phyloP scores from a whole-genome alignment of 2,888 invertebrate genomes.

The Amorpha juglandis region DNA sequence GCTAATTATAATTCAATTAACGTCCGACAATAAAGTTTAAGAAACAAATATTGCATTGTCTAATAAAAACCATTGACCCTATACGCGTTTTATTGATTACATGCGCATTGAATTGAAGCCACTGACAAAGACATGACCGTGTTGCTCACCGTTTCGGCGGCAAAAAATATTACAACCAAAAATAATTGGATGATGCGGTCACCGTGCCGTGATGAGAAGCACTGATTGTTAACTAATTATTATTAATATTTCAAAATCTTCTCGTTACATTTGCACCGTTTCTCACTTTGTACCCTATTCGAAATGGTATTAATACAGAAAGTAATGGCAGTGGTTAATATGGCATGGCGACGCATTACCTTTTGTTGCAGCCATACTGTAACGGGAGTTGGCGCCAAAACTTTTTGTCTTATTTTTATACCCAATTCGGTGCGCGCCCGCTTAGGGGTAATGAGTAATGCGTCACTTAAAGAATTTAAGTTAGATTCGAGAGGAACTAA shows the following conservation, averaged over 20 bases:
- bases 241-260: conserved; percentile 24
- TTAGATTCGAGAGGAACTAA: conserved; percentile 21
- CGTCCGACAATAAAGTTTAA: neutral
- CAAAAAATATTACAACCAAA: conserved; percentile 42
- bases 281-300: conserved; percentile 26
- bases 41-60: conserved; percentile 24
- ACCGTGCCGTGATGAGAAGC: conserved; percentile 36
- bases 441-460: conserved; percentile 71
- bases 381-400: conserved; percentile 64
- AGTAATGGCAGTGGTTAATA: conserved; percentile 40
- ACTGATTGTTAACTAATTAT: conserved; percentile 7
- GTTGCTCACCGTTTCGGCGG: conserved; percentile 43
- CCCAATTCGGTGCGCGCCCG: conserved; percentile 60
- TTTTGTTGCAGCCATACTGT: conserved; percentile 47
- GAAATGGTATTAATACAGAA: conserved; percentile 35
- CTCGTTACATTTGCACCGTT: conserved; percentile 27
- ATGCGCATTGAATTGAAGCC: conserved; percentile 30
- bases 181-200: conserved; percentile 52
- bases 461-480: conserved; percentile 44
- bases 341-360: conserved; percentile 33
- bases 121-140: conserved; percentile 37
- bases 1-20: conserved; percentile 9
- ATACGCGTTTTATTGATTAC: conserved; percentile 29
- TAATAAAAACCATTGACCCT: conserved; percentile 24
- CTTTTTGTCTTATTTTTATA: conserved; percentile 67